phyloP scores from a whole-genome alignment of 2,113 vertebrate genomes.

The Cephalopterus ornatus region DNA sequence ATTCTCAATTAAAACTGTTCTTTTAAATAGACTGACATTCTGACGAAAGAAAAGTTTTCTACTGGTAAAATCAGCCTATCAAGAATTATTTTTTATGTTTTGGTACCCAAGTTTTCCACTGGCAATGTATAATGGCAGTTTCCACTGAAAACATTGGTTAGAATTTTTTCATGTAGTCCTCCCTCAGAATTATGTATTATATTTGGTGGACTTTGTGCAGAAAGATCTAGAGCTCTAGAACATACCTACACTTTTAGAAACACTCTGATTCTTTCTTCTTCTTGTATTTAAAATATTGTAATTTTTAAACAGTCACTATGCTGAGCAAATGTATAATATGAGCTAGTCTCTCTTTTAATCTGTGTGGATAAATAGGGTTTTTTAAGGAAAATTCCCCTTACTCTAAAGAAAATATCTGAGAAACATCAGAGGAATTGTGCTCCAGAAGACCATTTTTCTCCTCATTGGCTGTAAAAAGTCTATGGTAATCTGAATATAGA shows the following conservation, averaged over 20 bases:
- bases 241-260: background rate
- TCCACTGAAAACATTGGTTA: background rate
- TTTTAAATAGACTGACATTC: background rate
- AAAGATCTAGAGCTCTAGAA: background rate
- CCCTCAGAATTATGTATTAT: background rate
- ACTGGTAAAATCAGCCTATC: background rate
- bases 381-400: background rate
- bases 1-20: background rate
- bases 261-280: background rate
- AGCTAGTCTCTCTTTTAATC: background rate
- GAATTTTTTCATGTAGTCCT: background rate
- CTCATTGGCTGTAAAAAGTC: background rate
- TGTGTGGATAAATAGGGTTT: background rate
- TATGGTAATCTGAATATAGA: background rate
- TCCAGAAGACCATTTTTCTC: background rate
- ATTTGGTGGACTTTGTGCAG: background rate
- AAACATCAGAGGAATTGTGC: background rate
- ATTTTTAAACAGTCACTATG: background rate
- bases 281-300: background rate
- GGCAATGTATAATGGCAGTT: background rate
- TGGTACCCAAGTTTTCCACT: background rate
- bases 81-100: background rate
- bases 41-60: background rate
- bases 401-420: background rate
- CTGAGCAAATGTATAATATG: background rate